Conservation (phyloP, 2,113 vertebrate species). For the Hystrix cristata region DNA sequence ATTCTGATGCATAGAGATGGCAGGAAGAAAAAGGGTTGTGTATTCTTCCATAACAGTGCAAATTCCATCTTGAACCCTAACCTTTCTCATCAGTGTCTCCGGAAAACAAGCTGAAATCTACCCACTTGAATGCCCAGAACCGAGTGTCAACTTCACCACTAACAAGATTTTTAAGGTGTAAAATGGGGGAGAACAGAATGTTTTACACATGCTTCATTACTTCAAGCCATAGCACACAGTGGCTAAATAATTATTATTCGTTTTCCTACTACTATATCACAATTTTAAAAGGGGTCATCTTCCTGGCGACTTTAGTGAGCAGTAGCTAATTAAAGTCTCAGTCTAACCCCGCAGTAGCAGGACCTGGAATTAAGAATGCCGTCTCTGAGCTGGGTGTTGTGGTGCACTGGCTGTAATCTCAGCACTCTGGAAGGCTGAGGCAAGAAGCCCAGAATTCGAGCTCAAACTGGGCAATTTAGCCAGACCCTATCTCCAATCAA, state of each 20-base stretch:
- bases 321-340: not conserved
- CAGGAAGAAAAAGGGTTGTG: not conserved
- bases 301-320: not conserved
- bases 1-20: not conserved
- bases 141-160: not conserved
- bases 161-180: slow-evolving; percentile 6
- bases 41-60: not conserved
- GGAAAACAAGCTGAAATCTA: not conserved
- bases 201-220: not conserved
- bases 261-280: not conserved
- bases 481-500: not conserved
- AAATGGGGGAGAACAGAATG: not conserved
- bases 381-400: not conserved
- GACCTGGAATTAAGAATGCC: not conserved
- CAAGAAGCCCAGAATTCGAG: not conserved
- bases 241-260: not conserved
- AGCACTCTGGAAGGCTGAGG: not conserved
- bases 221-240: not conserved
- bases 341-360: not conserved
- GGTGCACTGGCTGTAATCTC: not conserved
- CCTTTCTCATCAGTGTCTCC: not conserved
- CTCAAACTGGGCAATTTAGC: not conserved
- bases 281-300: not conserved
- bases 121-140: not conserved
- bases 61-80: not conserved